phyloP scores from a whole-genome alignment of 2,797 vertebrate genomes.

The Limnodromus scolopaceus region DNA sequence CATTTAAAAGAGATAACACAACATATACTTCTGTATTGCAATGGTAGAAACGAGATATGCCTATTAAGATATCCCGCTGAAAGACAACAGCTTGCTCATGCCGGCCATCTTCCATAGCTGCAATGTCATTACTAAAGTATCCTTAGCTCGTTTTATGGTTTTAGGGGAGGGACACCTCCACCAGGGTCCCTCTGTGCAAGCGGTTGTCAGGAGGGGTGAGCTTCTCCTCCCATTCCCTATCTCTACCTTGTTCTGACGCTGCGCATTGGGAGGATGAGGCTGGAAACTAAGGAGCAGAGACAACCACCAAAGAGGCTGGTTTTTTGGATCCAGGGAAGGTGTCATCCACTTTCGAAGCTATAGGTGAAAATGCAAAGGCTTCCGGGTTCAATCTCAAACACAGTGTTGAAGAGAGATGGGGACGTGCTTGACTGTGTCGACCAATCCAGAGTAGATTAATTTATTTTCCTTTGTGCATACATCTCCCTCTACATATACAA shows the following conservation, averaged over 20 bases:
- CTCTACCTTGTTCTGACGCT: background rate
- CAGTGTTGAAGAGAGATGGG: background rate
- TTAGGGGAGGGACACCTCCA: background rate
- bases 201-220: accelerated
- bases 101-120: background rate
- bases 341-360: background rate
- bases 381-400: background rate
- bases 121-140: background rate
- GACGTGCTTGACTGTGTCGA: background rate
- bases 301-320: accelerated
- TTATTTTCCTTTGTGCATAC: background rate
- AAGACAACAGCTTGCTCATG: background rate
- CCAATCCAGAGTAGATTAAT: background rate
- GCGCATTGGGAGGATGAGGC: accelerated
- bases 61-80: background rate
- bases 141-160: background rate
- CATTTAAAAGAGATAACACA: accelerated
- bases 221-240: background rate
- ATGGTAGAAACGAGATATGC: background rate
- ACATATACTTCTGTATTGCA: background rate
- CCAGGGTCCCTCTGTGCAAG: background rate
- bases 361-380: background rate
- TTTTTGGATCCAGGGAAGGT: background rate
- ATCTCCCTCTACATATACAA: background rate
- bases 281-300: background rate